Conservation (phyloP, 2,888 invertebrate genomes). For the Pyrochroa serraticornis region DNA sequence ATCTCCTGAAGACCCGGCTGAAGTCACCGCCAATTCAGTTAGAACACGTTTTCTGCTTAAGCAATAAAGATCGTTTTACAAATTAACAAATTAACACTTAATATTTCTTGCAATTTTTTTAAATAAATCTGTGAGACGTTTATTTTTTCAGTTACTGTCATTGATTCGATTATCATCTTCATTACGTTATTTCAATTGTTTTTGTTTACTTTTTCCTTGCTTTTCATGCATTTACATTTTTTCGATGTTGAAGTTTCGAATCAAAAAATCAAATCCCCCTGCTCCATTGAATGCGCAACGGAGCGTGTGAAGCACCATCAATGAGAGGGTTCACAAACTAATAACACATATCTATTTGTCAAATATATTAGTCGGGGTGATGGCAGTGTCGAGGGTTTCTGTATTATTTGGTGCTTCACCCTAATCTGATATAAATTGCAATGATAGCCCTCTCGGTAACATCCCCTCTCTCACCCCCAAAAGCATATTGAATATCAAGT, state of each 20-base stretch:
- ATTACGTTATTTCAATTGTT: too few species aligned
- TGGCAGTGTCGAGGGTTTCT: slow-evolving; percentile 51
- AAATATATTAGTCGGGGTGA: slow-evolving; percentile 54
- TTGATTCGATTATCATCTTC: too few species aligned
- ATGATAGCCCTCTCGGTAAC: slow-evolving; percentile 47
- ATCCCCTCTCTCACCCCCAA: slow-evolving; percentile 14
- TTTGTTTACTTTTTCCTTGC: too few species aligned
- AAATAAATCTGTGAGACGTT: too few species aligned
- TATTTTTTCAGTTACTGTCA: too few species aligned
- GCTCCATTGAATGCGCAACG: background rate
- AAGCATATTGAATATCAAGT: slow-evolving; percentile 47
- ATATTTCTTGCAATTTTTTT: too few species aligned
- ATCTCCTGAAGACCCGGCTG: too few species aligned
- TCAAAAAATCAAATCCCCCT: slow-evolving; percentile 6
- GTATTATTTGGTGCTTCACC: slow-evolving; percentile 54
- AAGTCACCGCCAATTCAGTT: too few species aligned
- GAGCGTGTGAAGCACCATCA: slow-evolving; percentile 10
- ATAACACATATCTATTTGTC: slow-evolving; percentile 55
- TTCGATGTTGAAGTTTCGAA: background rate
- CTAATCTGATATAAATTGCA: slow-evolving; percentile 56
- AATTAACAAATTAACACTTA: too few species aligned
- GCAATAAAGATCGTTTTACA: too few species aligned
- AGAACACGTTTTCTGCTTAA: too few species aligned
- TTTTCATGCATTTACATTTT: too few species aligned
- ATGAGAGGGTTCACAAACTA: slow-evolving; percentile 36